Evolutionary conservation across 1,140 invertebrate genomes (phyloP), one percentile per base, ranked within the genome.

Genomic region (Diplogasteroides magnus): DNA sequence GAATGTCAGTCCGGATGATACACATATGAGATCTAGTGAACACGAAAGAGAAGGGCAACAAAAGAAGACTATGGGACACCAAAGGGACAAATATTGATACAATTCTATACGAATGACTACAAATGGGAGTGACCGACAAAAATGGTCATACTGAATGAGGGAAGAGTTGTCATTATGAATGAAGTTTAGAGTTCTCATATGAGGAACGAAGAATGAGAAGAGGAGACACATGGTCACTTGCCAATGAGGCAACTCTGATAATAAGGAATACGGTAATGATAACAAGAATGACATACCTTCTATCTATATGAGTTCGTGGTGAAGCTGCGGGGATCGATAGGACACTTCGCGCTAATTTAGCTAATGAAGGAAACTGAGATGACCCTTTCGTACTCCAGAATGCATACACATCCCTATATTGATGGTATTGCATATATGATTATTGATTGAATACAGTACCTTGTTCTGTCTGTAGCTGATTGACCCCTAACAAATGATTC

Each of bases 301-400:
- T 56, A 55, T 72, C 64, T n/a, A 74, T 29, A n/a, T 27, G 27
- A 14, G 70, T 71, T 32, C n/a, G 27, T 25, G 73, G 73, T 29
- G 73, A 69, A 27, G 72, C 62, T n/a, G 73, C 73, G 0, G 64
- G 65, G 15, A 66, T 66, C 27, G 73, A 65, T 0, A 74, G 56
- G 23, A 61, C 60, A 2, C 61, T 31, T n/a, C 73, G 69, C 19
- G 73, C 73, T 56, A 74, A 55, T 13, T 28, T 55, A 29, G 64
- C 55, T 15, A 74, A 65, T 19, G 27, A 29, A 27, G 73, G 73
- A 65, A 73, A 74, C 59, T 74, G 69, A 14, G 69, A 23, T 26
- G 68, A 61, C 15, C 73, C 69, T 13, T 59, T 63, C 23, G 69
- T 63, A n/a, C 65, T 66, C 73, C 73, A 74, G 73, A 74, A 74